Percentiles rank a stretch among this genome's conserved stretches.
Evolutionary conservation across 2,113 vertebrate species (phyloP).

Genomic region (Lophochroa leadbeateri): DNA sequence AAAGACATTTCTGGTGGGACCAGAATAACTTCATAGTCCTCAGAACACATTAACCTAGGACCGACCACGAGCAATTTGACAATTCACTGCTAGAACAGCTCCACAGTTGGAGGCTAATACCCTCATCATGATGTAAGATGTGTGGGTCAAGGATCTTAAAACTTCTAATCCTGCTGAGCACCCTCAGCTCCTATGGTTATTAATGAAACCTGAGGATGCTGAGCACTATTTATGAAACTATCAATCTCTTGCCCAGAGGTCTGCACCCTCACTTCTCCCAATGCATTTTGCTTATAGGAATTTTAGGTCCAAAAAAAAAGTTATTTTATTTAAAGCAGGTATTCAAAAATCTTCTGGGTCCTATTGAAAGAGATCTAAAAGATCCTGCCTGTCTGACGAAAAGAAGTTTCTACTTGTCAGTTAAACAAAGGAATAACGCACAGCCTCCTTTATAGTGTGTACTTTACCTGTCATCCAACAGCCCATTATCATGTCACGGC

Average conservation of each 20-base stretch:
- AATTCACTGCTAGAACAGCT: not conserved
- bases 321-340: conserved; percentile 2
- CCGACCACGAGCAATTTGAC: not conserved
- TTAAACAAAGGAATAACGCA: conserved; percentile 81
- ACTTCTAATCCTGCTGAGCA: not conserved
- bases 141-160: not conserved
- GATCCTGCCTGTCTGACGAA: conserved; percentile 66
- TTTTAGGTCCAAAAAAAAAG: not conserved
- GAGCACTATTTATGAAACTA: not conserved
- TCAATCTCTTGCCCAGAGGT: not conserved
- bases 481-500: conserved; percentile 88
- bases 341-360: conserved; percentile 48
- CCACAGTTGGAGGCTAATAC: not conserved
- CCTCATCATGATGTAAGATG: not conserved
- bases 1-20: not conserved
- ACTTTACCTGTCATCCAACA: conserved; percentile 87
- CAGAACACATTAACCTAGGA: not conserved
- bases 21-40: not conserved
- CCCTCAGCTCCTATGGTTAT: not conserved
- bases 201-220: not conserved
- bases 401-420: conserved; percentile 77
- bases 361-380: conserved; percentile 64
- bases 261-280: not conserved
- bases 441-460: conserved; percentile 76
- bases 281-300: not conserved